Evolutionary conservation across 1,140 invertebrate genomes (phyloP), one percentile per base, ranked within the genome.

Genomic region (Neocloeon triangulifer): DNA sequence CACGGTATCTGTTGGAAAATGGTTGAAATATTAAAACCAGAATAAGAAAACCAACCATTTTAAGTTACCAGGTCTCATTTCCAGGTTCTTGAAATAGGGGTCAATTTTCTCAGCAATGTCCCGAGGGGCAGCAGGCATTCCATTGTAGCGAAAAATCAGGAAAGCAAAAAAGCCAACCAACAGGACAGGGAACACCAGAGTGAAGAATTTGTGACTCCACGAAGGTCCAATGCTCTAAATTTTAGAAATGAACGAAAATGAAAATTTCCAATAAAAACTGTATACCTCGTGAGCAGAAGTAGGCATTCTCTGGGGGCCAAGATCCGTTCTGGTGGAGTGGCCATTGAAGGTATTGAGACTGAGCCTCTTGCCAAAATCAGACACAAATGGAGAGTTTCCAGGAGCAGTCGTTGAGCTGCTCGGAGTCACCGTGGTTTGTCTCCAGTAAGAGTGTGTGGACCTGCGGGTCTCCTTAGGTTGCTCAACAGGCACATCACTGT

Each of bases 311-410:
- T 18, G 5, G 5, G 15, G 13, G 14, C 12, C 6, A 6, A 4
- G 12, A 19, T 23, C 16, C 32, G 14, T 21, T 30, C n/a, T n/a
- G n/a, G n/a, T n/a, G n/a, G n/a, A n/a, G n/a, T n/a, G n/a, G n/a
- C n/a, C n/a, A n/a, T n/a, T n/a, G n/a, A n/a, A n/a, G 6, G 9
- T 32, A 21, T 25, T 19, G 16, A 10, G 2, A 31, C 27, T 15
- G 41, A 35, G 5, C 40, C 22, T 13, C 33, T 27, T 25, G 34
- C 21, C 2, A 34, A 26, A 35, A 42, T n/a, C n/a, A 42, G 16
- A 38, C 41, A 21, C 38, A 42, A 20, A 30, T 27, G 29, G 32
- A 41, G 5, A 37, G 39, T 23, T n/a, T 23, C 22, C 22, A 9
- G 22, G 22, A n/a, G 8, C n/a, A n/a, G 22, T 8, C 8, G 8